A percentile compares a stretch with the other conserved stretches of the same genome.
phyloP scores from a whole-genome alignment of 2,113 vertebrate genomes.

The Gavialis gangeticus region DNA sequence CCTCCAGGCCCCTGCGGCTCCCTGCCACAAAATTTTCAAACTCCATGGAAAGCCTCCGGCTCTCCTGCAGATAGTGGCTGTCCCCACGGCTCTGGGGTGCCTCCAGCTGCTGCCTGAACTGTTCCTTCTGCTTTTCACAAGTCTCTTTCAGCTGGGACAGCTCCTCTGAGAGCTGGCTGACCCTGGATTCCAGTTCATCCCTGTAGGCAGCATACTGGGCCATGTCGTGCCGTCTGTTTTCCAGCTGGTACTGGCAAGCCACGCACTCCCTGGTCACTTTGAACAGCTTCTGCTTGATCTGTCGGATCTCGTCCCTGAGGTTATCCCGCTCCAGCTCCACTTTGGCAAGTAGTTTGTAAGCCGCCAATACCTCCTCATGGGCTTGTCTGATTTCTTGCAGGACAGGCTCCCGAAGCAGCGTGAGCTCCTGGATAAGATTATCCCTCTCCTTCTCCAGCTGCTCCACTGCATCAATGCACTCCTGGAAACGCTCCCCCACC shows the following conservation, averaged over 20 bases:
- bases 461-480: conserved; percentile 88
- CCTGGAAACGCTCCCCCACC: conserved; percentile 80
- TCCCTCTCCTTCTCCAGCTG: conserved; percentile 85
- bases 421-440: conserved; percentile 85
- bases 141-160: conserved; percentile 78
- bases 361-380: conserved; percentile 83
- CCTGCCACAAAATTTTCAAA: conserved; percentile 89
- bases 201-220: conserved; percentile 78
- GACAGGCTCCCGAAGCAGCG: conserved; percentile 82
- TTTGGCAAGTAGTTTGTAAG: conserved; percentile 85
- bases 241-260: conserved; percentile 86
- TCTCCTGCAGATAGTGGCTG: conserved; percentile 84
- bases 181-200: conserved; percentile 83
- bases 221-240: conserved; percentile 82
- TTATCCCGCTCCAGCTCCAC: conserved; percentile 88
- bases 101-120: conserved; percentile 75
- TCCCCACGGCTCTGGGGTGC: conserved; percentile 66
- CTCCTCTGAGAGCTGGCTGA: conserved; percentile 84
- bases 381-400: conserved; percentile 82
- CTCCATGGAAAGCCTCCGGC: conserved; percentile 84
- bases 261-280: conserved; percentile 87
- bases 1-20: conserved; percentile 86
- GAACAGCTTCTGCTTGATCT: conserved; percentile 89
- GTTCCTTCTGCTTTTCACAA: conserved; percentile 83
- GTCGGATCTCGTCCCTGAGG: conserved; percentile 84